These are phyloP conservation scores for Stenotaenia linearis DNA, from an alignment of 2,888 invertebrate species.

Conservation along the genomic window DNA sequence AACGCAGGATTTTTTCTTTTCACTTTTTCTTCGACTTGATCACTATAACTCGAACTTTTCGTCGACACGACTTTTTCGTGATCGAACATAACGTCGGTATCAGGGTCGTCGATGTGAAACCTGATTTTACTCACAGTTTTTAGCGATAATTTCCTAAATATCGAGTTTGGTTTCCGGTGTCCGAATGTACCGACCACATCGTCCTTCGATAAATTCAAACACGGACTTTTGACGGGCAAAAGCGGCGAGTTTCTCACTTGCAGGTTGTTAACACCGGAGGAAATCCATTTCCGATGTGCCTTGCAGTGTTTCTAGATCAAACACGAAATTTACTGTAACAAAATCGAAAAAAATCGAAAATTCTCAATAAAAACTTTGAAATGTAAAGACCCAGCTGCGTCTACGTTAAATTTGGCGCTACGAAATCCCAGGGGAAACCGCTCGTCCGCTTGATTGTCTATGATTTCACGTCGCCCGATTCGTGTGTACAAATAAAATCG, in stretches of 20 bases:
- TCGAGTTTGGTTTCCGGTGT: neutral
- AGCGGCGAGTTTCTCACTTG: neutral
- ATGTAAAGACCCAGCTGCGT: neutral
- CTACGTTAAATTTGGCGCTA: neutral
- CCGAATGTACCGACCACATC: neutral
- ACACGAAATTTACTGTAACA: neutral
- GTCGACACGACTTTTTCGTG: neutral
- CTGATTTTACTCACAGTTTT: neutral
- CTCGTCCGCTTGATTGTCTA: neutral
- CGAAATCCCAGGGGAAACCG: neutral
- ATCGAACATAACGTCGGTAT: neutral
- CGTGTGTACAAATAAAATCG: conserved; percentile 20
- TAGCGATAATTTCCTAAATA: neutral
- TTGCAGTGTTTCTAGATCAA: neutral
- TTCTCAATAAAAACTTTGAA: neutral
- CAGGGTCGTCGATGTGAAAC: conserved; percentile 17
- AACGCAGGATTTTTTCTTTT: no score
- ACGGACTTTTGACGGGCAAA: neutral
- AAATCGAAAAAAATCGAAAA: neutral
- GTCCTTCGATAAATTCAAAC: neutral
- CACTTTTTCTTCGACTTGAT: no score
- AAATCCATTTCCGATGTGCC: neutral
- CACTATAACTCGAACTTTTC: no score
- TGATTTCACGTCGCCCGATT: neutral
- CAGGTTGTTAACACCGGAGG: neutral